Percentiles rank a stretch among this genome's conserved stretches.
Conservation (phyloP, 2,797 vertebrate species). For the Manis pentadactyla region DNA sequence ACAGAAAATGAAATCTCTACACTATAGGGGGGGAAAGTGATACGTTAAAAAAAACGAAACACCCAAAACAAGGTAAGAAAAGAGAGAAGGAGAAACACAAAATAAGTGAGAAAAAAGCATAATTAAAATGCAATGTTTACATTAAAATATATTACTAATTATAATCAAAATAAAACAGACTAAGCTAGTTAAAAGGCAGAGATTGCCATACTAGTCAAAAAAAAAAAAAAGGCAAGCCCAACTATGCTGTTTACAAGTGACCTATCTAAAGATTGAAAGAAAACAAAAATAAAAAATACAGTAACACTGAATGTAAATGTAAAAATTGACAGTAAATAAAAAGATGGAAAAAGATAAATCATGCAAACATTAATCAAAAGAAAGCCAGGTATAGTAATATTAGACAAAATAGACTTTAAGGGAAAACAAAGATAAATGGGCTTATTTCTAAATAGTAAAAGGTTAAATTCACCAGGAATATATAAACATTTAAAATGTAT, state of each 20-base stretch:
- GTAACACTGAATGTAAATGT: background rate
- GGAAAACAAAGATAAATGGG: background rate
- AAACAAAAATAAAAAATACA: background rate
- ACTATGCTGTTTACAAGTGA: background rate
- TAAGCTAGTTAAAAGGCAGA: background rate
- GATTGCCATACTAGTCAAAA: background rate
- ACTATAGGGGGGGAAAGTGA: background rate
- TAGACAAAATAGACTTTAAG: background rate
- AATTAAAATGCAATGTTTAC: background rate
- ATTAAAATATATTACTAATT: background rate
- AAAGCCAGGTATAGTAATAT: background rate
- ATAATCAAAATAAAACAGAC: background rate
- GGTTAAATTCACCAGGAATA: background rate
- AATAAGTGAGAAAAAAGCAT: background rate
- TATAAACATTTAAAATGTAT: background rate
- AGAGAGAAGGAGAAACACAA: background rate
- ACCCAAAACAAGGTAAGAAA: background rate
- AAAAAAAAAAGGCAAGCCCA: background rate
- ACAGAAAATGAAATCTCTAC: background rate
- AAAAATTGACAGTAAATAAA: background rate
- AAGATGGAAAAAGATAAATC: background rate
- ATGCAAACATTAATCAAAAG: background rate
- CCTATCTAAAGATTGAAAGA: background rate
- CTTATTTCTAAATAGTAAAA: slow-evolving; percentile 24
- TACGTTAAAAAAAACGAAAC: background rate